Evolutionary conservation across 1,140 invertebrate species (phyloP).

Genomic region (Nasonia vitripennis): DNA sequence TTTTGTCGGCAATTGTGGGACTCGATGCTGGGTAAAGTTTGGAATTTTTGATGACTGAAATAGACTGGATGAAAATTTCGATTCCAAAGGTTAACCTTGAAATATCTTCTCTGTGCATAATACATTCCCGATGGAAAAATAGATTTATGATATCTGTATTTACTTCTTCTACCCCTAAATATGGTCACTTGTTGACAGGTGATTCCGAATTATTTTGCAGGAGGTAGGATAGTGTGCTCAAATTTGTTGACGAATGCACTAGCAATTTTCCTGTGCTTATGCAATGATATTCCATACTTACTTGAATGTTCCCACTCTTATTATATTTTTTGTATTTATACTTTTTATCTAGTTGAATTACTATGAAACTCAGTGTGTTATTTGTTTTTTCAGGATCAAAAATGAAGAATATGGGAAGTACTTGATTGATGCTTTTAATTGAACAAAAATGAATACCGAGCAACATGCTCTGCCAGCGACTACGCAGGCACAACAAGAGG

Average conservation of each 20-base stretch:
- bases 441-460: slow-evolving; percentile 75
- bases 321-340: background rate
- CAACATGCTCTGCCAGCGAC: slow-evolving; percentile 75
- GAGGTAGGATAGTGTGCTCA: too few relatives aligned
- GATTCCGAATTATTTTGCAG: too few relatives aligned
- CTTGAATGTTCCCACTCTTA: too few relatives aligned
- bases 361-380: background rate
- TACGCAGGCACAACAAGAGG: slow-evolving; percentile 74
- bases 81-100: background rate
- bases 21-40: background rate
- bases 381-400: slow-evolving; percentile 64
- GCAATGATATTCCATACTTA: too few relatives aligned
- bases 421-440: slow-evolving; percentile 65
- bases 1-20: background rate
- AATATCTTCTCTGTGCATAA: too few relatives aligned
- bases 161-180: too few relatives aligned
- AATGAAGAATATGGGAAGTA: slow-evolving; percentile 64
- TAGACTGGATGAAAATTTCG: background rate
- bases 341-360: background rate
- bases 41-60: background rate
- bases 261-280: too few relatives aligned
- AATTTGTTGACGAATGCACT: too few relatives aligned
- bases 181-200: too few relatives aligned
- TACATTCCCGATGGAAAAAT: too few relatives aligned
- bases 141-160: too few relatives aligned